These are phyloP conservation scores for Phenganax marumi DNA, from an alignment of 92 coral and sea anemone species.

Conservation along the genomic window DNA sequence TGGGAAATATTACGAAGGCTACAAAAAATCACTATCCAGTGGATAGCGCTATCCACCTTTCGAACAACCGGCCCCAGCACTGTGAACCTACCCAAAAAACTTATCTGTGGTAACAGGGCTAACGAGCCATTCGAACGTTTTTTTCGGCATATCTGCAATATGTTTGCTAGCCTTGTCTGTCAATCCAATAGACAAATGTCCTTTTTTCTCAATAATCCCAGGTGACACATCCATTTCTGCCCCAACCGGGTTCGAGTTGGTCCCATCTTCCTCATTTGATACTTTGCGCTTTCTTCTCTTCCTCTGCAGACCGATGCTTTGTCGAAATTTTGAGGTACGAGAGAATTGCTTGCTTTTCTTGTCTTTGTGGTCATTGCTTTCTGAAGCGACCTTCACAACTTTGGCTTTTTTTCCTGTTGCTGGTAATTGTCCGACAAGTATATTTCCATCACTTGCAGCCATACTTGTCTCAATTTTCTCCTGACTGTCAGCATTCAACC, in stretches of 20 bases:
- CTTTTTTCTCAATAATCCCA: background rate
- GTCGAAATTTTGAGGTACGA: constrained; percentile 28
- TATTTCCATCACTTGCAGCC: background rate
- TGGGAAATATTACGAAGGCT: no score
- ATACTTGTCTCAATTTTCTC: constrained; percentile 20
- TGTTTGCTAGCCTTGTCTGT: background rate
- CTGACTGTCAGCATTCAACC: background rate
- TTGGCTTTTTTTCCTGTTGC: background rate
- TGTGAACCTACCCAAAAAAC: constrained; percentile 78
- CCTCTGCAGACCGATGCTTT: constrained; percentile 27
- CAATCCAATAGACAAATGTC: background rate
- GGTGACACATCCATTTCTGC: background rate
- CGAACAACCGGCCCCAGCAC: no score
- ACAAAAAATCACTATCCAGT: no score
- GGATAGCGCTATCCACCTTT: no score
- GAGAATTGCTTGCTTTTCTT: constrained; percentile 3
- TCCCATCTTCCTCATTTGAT: background rate
- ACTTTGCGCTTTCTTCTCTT: constrained; percentile 18
- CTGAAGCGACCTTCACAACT: background rate
- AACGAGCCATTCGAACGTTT: constrained; percentile 75
- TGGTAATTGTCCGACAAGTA: background rate
- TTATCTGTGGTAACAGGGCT: constrained; percentile 89
- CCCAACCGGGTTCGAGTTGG: background rate
- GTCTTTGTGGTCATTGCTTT: background rate
- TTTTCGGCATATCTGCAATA: constrained; percentile 12